Percentiles rank a stretch among this genome's conserved stretches.
Conservation (phyloP, 2,113 vertebrate genomes). For the Ptilonorhynchus violaceus region DNA sequence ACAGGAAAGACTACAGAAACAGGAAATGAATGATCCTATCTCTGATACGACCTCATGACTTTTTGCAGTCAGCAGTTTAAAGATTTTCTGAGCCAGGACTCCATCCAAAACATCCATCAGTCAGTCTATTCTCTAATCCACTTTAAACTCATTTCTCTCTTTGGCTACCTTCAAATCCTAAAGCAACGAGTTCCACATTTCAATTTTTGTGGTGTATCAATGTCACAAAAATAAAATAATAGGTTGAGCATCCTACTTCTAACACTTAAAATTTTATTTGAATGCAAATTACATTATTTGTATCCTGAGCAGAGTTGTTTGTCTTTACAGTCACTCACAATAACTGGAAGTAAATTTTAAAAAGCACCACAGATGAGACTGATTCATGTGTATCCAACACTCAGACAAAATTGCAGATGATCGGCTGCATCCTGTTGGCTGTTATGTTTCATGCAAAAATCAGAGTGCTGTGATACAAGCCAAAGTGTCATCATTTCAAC, state of each 20-base stretch:
- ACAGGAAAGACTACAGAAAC: background rate
- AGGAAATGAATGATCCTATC: background rate
- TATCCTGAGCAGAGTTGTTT: background rate
- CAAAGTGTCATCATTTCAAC: background rate
- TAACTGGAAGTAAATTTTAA: background rate
- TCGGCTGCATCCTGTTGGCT: constrained; percentile 10
- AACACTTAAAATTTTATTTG: constrained; percentile 15
- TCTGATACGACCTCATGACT: background rate
- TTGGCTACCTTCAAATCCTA: background rate
- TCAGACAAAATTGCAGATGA: background rate
- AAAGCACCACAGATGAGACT: background rate
- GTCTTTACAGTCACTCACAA: background rate
- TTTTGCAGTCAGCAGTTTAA: background rate
- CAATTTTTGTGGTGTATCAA: background rate
- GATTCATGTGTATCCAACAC: constrained; percentile 7
- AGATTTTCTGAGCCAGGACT: background rate
- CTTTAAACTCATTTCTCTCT: background rate
- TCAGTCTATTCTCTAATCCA: background rate
- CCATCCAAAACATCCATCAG: background rate
- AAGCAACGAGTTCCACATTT: background rate
- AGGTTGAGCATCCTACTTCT: background rate
- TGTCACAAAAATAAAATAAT: constrained; percentile 8
- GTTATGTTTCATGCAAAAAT: background rate
- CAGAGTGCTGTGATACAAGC: background rate
- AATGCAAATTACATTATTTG: constrained; percentile 38